Evolutionary conservation across 2,113 vertebrate species (phyloP), one percentile per base, ranked within the genome.

Genomic region (Panthera leo): DNA sequence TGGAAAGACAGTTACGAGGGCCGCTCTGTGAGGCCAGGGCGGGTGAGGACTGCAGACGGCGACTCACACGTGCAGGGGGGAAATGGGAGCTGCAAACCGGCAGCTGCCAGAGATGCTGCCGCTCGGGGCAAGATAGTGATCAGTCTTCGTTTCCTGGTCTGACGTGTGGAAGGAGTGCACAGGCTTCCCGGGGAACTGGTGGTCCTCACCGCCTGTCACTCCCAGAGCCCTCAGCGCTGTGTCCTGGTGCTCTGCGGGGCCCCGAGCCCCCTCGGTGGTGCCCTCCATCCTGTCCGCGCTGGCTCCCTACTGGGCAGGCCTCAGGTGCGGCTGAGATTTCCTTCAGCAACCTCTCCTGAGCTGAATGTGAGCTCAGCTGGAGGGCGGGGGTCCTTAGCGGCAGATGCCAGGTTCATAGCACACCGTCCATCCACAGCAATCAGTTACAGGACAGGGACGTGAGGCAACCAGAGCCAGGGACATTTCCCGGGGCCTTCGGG

Each of bases 1-100:
- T 97, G 98, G 97, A 98, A 97, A 91, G 95, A 63, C 96, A 85
- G 97, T 96, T 96, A 80, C 27, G 4, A 70, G 61, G 89, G 42
- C 61, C 19, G 65, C 42, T 94, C 86, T 34, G 51, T 27, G n/a
- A 92, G 95, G 94, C 79, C 1, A 80, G 84, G 91, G 93, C 27
- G 96, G 96, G 85, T 83, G 34, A 55, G 55, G 29, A 23, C 34
- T 7, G 29, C 82, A 83, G 68, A 85, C 73, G 45, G 3, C 27
- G 39, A 34, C 21, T 7, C 39, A 11, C 96, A 98, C 76, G 70
- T 95, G 96, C 90, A 67, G 45, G 51, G 58, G 16, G 45, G 36
- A 23, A 15, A n/a, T 0, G 7, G 29, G 86, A 39, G 63, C 29
- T 5, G 0, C 27, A 63, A 31, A 48, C 10, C 15, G 36, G 71